Evolutionary conservation across 2,797 vertebrate species (phyloP).

Genomic region (Botia kubotai): DNA sequence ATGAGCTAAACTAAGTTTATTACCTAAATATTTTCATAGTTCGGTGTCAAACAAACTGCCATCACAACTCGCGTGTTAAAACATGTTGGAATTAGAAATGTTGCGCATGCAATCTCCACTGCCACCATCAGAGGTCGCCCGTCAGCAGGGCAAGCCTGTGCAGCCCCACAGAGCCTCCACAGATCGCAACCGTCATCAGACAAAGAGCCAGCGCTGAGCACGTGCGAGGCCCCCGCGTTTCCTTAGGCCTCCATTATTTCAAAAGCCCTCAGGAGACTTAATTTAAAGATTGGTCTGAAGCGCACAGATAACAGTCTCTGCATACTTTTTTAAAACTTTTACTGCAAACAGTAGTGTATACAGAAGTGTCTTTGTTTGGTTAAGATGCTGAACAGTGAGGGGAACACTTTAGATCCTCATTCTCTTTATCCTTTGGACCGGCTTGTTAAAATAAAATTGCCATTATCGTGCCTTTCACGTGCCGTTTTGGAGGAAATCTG

Average conservation of each 20-base stretch:
- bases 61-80: not conserved
- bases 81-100: not conserved
- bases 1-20: conserved; percentile 1
- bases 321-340: conserved; percentile 48
- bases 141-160: conserved; percentile 52
- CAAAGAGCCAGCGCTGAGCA: conserved; percentile 57
- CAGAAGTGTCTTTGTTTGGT: not conserved
- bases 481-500: not conserved
- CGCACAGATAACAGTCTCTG: conserved; percentile 48
- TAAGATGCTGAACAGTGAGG: conserved; percentile 39
- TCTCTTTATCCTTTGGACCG: conserved; percentile 25
- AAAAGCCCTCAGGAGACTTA: conserved; percentile 67
- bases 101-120: not conserved
- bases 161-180: conserved; percentile 42
- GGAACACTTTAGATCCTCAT: not conserved
- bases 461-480: conserved; percentile 5
- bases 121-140: conserved; percentile 69
- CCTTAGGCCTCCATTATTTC: conserved; percentile 66
- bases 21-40: not conserved
- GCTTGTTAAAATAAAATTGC: conserved; percentile 19
- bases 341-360: conserved; percentile 21
- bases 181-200: conserved; percentile 63
- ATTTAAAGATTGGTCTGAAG: conserved; percentile 64
- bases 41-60: not conserved
- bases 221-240: conserved; percentile 65